Conservation (phyloP, 2,888 invertebrate species). For the Caenorhabditis drosophilae region DNA sequence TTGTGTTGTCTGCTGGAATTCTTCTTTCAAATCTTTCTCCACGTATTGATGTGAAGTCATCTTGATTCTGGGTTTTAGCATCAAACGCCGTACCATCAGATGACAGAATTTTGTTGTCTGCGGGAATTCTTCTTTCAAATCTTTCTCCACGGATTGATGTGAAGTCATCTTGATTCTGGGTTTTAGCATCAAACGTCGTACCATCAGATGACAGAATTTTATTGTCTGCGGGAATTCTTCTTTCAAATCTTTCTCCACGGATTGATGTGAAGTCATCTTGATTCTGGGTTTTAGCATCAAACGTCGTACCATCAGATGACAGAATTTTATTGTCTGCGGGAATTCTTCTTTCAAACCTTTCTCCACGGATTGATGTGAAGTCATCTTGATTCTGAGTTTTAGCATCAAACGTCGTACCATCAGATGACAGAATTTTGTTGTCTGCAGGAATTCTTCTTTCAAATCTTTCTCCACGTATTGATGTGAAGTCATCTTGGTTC, state of each 20-base stretch:
- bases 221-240: background rate
- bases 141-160: background rate
- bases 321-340: slow-evolving; percentile 6
- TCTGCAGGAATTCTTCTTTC: no score
- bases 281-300: background rate
- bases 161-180: slow-evolving; percentile 1
- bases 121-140: background rate
- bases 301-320: background rate
- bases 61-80: slow-evolving; percentile 9
- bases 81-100: background rate
- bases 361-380: slow-evolving; percentile 1
- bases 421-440: background rate
- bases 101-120: background rate
- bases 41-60: slow-evolving; percentile 7
- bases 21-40: slow-evolving; percentile 9
- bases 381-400: slow-evolving; percentile 5
- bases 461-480: background rate
- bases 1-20: slow-evolving; percentile 7
- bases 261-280: background rate
- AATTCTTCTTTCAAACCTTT: slow-evolving; percentile 6
- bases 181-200: background rate
- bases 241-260: background rate
- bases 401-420: no score
- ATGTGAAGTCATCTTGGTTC: background rate
- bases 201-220: background rate